Percentiles rank a stretch among this genome's conserved stretches.
phyloP scores from a whole-genome alignment of 2,797 vertebrate species.

The Cuniculus paca region DNA sequence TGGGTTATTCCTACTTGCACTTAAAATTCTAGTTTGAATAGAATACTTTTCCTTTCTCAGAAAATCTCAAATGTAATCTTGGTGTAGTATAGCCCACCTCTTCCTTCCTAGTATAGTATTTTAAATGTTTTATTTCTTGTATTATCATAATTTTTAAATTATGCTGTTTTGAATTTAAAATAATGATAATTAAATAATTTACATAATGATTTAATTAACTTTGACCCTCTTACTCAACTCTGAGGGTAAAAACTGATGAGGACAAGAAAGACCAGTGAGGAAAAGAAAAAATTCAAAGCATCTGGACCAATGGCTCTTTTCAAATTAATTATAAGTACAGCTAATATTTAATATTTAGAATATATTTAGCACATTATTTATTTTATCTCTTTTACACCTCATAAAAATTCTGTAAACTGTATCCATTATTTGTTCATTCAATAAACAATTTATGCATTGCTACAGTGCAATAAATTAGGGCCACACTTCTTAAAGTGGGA shows the following conservation, averaged over 20 bases:
- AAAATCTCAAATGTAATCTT: not conserved
- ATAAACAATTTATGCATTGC: not conserved
- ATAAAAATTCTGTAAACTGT: not conserved
- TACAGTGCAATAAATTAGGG: not conserved
- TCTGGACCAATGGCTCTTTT: not conserved
- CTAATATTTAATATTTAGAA: not conserved
- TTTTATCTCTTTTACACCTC: not conserved
- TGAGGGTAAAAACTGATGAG: conserved; percentile 7
- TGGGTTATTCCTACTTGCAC: not conserved
- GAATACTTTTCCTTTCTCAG: not conserved
- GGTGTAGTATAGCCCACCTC: not conserved
- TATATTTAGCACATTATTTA: not conserved
- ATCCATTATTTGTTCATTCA: not conserved
- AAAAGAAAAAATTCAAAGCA: not conserved
- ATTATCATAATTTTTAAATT: not conserved
- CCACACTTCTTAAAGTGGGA: not conserved
- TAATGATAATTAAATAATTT: not conserved
- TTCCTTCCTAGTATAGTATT: not conserved
- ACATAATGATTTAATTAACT: not conserved
- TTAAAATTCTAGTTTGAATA: not conserved
- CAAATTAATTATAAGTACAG: not conserved
- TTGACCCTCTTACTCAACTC: not conserved
- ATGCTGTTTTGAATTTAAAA: not conserved
- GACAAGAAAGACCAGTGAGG: not conserved
- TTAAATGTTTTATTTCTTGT: not conserved